Conservation (phyloP, 2,113 vertebrate species). For the Notothenia rossii region DNA sequence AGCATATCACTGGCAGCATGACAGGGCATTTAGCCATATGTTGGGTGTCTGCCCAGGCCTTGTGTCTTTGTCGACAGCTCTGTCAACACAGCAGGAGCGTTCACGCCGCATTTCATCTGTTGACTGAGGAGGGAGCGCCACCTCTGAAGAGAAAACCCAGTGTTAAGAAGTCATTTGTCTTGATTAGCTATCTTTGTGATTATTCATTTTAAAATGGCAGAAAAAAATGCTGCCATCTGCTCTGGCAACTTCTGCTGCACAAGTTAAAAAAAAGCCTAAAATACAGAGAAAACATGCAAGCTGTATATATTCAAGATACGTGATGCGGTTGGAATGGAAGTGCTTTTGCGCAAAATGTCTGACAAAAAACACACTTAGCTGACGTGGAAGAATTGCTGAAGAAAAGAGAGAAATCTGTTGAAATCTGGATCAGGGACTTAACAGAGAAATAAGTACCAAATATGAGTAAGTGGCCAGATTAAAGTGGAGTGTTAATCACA, state of each 20-base stretch:
- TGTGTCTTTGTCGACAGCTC: slow-evolving; percentile 40
- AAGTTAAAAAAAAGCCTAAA: slow-evolving; percentile 2
- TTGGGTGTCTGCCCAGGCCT: slow-evolving; percentile 45
- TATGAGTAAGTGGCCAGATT: background rate
- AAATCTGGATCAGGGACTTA: background rate
- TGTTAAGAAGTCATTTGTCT: slow-evolving; percentile 75
- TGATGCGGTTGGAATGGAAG: background rate
- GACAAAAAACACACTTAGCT: background rate
- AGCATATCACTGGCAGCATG: slow-evolving; percentile 33
- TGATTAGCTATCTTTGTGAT: slow-evolving; percentile 52
- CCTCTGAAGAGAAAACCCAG: slow-evolving; percentile 2
- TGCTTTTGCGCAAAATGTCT: background rate
- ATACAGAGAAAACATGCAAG: slow-evolving; percentile 1
- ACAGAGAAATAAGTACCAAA: too few species aligned
- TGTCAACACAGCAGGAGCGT: slow-evolving; percentile 53
- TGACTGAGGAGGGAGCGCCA: slow-evolving; percentile 30
- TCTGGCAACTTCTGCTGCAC: slow-evolving; percentile 13
- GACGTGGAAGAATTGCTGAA: background rate
- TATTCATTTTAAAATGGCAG: slow-evolving; percentile 27
- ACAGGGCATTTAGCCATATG: slow-evolving; percentile 46
- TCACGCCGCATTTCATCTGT: slow-evolving; percentile 54
- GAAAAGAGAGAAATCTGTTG: background rate
- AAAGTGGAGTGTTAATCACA: background rate
- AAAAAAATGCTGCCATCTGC: slow-evolving; percentile 31
- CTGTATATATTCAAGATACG: background rate